Percentiles rank a stretch among this genome's conserved stretches.
These are phyloP conservation scores for Pyrrhia umbra DNA, from an alignment of 2,888 invertebrate genomes.

Conservation along the genomic window DNA sequence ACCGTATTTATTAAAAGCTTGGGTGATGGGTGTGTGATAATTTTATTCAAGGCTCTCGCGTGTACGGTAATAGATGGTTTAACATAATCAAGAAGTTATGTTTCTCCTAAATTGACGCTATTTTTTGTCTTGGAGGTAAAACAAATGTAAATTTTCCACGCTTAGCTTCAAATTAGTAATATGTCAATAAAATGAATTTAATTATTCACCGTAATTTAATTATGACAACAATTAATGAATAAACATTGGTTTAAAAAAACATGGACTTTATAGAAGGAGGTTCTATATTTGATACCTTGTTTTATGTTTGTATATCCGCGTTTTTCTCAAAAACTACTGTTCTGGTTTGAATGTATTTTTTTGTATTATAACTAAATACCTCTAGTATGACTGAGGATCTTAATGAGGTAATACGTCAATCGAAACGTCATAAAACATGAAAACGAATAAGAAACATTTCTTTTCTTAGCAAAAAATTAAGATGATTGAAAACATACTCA, in stretches of 20 bases:
- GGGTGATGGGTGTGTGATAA: constrained; percentile 64
- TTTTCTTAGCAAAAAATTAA: constrained; percentile 35
- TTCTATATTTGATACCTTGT: too few relatives aligned
- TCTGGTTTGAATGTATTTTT: too few relatives aligned
- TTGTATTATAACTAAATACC: too few relatives aligned
- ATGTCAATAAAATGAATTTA: constrained; percentile 22
- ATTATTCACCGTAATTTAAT: constrained; percentile 11
- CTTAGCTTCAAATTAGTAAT: constrained; percentile 18
- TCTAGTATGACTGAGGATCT: background rate
- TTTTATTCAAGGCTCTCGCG: constrained; percentile 70
- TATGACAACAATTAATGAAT: background rate
- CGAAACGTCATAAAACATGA: constrained; percentile 13
- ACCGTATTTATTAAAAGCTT: constrained; percentile 65
- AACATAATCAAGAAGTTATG: constrained; percentile 47
- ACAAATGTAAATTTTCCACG: constrained; percentile 4
- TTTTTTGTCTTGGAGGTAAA: constrained; percentile 16
- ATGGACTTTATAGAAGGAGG: too few relatives aligned
- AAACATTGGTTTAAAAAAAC: background rate
- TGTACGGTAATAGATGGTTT: constrained; percentile 51
- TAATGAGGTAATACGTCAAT: constrained; percentile 1
- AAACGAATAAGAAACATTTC: constrained; percentile 44
- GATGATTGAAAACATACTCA: constrained; percentile 38
- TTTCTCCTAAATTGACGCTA: constrained; percentile 24
- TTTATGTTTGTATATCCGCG: too few relatives aligned
- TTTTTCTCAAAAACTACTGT: background rate